Conservation (phyloP, 2,113 vertebrate species). For the Oceanites oceanicus region DNA sequence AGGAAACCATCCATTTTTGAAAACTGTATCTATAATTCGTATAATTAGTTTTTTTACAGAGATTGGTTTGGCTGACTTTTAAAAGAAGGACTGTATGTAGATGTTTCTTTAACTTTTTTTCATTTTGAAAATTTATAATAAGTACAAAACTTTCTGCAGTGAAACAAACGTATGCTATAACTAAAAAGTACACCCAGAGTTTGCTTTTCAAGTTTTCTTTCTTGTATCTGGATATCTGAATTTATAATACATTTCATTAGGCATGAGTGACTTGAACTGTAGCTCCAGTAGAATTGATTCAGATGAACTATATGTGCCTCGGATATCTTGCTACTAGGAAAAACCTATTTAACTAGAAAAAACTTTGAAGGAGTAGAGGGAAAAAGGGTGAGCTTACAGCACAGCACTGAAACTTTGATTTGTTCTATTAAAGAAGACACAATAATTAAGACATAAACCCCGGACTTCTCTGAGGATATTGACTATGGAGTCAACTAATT, state of each 20-base stretch:
- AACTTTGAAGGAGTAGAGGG: neutral
- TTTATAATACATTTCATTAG: conserved; percentile 2
- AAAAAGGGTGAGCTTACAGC: neutral
- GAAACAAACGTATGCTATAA: accelerated
- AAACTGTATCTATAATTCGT: neutral
- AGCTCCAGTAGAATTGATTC: neutral
- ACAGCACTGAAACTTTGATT: neutral
- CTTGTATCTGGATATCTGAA: conserved; percentile 21
- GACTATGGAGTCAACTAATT: neutral
- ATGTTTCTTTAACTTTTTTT: neutral
- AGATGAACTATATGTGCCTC: neutral
- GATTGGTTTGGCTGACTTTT: neutral
- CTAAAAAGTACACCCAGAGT: neutral
- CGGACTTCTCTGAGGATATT: neutral
- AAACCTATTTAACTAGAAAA: neutral
- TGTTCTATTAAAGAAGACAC: conserved; percentile 20
- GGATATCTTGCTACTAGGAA: neutral
- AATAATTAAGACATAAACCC: conserved; percentile 1
- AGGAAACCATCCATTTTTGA: neutral
- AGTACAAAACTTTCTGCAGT: neutral
- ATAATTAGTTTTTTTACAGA: neutral
- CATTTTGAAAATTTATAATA: neutral
- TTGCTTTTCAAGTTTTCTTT: neutral
- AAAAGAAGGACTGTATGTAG: neutral
- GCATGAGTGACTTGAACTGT: neutral